phyloP scores from a whole-genome alignment of 2,888 invertebrate genomes.

The Chrysolina haemoptera region DNA sequence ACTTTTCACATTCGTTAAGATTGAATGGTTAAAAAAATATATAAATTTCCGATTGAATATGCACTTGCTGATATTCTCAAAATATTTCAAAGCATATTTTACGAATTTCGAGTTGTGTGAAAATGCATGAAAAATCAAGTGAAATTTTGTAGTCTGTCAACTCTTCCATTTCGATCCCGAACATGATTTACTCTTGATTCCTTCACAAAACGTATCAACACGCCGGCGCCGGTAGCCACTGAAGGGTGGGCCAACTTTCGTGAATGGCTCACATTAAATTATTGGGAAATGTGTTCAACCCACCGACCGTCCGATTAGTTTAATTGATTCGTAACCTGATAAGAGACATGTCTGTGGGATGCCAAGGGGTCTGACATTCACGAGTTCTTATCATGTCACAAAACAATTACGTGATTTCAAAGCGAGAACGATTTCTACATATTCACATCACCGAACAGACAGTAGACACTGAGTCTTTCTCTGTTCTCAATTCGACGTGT shows the following conservation, averaged over 20 bases:
- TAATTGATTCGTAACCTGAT: not conserved
- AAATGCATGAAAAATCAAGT: too few relatives aligned
- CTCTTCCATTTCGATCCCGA: too few relatives aligned
- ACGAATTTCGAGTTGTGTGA: too few relatives aligned
- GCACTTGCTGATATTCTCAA: too few relatives aligned
- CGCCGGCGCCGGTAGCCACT: not conserved
- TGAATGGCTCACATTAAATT: not conserved
- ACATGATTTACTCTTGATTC: too few relatives aligned
- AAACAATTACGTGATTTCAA: slow-evolving; percentile 8
- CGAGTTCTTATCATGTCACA: slow-evolving; percentile 10
- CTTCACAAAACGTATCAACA: too few relatives aligned
- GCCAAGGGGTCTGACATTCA: slow-evolving; percentile 13
- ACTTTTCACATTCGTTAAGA: too few relatives aligned
- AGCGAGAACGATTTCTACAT: slow-evolving; percentile 2
- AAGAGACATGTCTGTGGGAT: not conserved
- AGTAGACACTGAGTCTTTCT: not conserved
- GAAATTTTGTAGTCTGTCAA: too few relatives aligned
- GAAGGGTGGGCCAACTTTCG: not conserved
- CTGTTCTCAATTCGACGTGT: not conserved
- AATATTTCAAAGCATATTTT: too few relatives aligned
- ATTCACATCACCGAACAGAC: not conserved
- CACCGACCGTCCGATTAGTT: not conserved
- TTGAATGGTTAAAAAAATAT: too few relatives aligned
- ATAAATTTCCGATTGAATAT: too few relatives aligned
- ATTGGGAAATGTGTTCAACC: not conserved